Conservation (phyloP, 2,113 vertebrate species). For the zebrafish (Danio rerio) region GRCz12tu NC_133199.1:44417001-44417500, state of each 20-base stretch:
- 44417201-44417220: slow-evolving; percentile 75
- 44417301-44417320: slow-evolving; percentile 73
- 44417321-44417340: slow-evolving; percentile 77
- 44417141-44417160: slow-evolving; percentile 75
- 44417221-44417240: slow-evolving; percentile 63
- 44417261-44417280: too few relatives aligned
- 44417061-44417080: slow-evolving; percentile 79
- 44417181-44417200: slow-evolving; percentile 69
- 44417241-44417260: not conserved
- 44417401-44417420: slow-evolving; percentile 81
- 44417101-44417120: slow-evolving; percentile 73
- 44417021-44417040: slow-evolving; percentile 79
- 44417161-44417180: slow-evolving; percentile 78
- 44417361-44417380: slow-evolving; percentile 78
- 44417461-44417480: slow-evolving; percentile 86
- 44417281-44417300: too few relatives aligned
- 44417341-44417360: slow-evolving; percentile 77
- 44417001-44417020: slow-evolving; percentile 45
- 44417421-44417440: slow-evolving; percentile 82
- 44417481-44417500: slow-evolving; percentile 83
- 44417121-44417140: slow-evolving; percentile 78
- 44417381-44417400: slow-evolving; percentile 80
- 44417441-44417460: slow-evolving; percentile 88
- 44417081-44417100: slow-evolving; percentile 75
- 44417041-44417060: slow-evolving; percentile 77